A percentile compares a stretch with the other conserved stretches of the same genome.
phyloP scores from a whole-genome alignment of 1,140 invertebrate genomes.

The Stratiolaelaps scimitus region DNA sequence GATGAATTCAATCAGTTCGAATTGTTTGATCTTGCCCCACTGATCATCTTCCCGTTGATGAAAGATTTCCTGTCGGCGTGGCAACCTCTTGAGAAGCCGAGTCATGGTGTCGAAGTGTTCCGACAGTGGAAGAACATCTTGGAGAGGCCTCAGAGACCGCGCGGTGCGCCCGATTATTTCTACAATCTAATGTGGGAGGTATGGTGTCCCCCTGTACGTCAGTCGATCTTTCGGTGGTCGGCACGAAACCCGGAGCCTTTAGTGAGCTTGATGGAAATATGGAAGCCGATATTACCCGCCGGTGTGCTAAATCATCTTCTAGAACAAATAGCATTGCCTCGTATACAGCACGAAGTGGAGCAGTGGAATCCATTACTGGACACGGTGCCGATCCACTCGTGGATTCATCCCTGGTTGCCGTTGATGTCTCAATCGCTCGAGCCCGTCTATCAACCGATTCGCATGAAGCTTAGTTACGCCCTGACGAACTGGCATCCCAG shows the following conservation, averaged over 20 bases:
- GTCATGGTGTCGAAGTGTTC: conserved; percentile 52
- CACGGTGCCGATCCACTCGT: conserved; percentile 80
- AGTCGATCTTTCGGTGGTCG: conserved; percentile 57
- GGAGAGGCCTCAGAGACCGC: conserved; percentile 36
- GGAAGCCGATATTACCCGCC: conserved; percentile 61
- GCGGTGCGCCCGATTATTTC: conserved; percentile 36
- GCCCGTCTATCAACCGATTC: conserved; percentile 76
- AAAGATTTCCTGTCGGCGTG: conserved; percentile 55
- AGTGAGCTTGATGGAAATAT: conserved; percentile 63
- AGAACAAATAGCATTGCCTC: conserved; percentile 65
- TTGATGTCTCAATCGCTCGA: conserved; percentile 56
- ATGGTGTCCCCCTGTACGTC: conserved; percentile 67
- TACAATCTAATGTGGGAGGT: conserved; percentile 64
- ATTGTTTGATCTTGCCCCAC: conserved; percentile 41
- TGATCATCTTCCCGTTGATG: conserved; percentile 47
- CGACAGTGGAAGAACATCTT: conserved; percentile 58
- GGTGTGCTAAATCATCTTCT: conserved; percentile 73
- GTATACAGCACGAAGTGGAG: conserved; percentile 62
- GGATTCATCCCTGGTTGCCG: conserved; percentile 90
- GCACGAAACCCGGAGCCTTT: conserved; percentile 57
- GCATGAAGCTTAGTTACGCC: conserved; percentile 75
- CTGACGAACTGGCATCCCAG: conserved; percentile 80
- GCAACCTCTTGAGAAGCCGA: conserved; percentile 56
- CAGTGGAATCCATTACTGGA: conserved; percentile 90
- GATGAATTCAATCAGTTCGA: conserved; percentile 47